Percentiles rank a stretch among this genome's conserved stretches.
These are phyloP conservation scores for Triplophysa rosa DNA, from an alignment of 2,113 vertebrate genomes.

Conservation along the genomic window DNA sequence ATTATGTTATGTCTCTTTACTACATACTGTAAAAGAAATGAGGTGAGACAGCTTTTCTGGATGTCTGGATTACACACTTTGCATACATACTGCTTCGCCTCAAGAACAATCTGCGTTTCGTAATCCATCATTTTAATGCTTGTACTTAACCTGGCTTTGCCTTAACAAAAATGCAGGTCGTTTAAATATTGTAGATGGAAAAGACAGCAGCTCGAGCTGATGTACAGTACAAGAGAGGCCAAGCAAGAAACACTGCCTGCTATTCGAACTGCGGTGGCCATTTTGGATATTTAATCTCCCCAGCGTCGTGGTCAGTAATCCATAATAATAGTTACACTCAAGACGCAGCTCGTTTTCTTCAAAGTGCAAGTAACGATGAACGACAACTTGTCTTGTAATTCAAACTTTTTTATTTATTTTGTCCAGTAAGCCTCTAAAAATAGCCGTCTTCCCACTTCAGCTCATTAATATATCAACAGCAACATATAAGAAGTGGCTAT, in stretches of 20 bases:
- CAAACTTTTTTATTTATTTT: constrained; percentile 58
- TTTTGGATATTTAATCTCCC: constrained; percentile 35
- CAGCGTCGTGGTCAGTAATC: constrained; percentile 18
- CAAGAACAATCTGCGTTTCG: background rate
- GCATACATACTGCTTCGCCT: background rate
- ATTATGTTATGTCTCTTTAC: no score
- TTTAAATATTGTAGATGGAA: constrained; percentile 29
- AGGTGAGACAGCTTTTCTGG: background rate
- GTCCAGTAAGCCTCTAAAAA: constrained; percentile 59
- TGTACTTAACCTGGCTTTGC: background rate
- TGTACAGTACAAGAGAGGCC: constrained; percentile 31
- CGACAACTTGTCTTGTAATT: constrained; percentile 51
- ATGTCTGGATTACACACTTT: background rate
- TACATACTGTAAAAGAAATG: background rate
- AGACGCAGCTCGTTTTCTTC: constrained; percentile 41
- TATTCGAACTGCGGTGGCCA: constrained; percentile 30
- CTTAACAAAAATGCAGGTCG: background rate
- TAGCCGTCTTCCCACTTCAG: constrained; percentile 49
- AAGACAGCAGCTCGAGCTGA: constrained; percentile 11
- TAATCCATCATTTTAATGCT: background rate
- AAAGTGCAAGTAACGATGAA: constrained; percentile 58
- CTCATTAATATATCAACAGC: constrained; percentile 69
- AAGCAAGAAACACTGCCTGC: constrained; percentile 26
- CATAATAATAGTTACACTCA: constrained; percentile 32
- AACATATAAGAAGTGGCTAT: constrained; percentile 58